Evolutionary conservation across 1,140 invertebrate genomes (phyloP).

Genomic region (Uloborus diversus): DNA sequence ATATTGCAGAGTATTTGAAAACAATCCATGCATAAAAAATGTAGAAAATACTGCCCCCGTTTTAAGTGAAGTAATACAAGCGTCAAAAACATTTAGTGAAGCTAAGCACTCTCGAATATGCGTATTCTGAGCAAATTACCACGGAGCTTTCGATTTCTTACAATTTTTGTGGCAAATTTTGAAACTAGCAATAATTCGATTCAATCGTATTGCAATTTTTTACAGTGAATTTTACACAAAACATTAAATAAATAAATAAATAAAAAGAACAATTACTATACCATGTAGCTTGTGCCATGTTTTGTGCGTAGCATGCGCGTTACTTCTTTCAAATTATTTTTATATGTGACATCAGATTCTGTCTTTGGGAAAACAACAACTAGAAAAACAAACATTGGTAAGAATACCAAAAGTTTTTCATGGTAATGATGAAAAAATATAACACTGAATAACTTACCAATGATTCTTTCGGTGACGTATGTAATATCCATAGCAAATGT

Average conservation of each 20-base stretch:
- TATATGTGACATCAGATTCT: constrained; percentile 73
- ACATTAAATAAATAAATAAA: not conserved
- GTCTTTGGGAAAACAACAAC: constrained; percentile 78
- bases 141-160: too few species aligned
- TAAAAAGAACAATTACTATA: constrained; percentile 61
- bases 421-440: too few species aligned
- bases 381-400: constrained; percentile 62
- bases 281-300: constrained; percentile 88
- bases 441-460: constrained; percentile 68
- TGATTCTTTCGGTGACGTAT: constrained; percentile 88
- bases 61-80: too few species aligned
- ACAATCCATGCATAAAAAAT: too few species aligned
- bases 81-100: too few species aligned
- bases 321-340: constrained; percentile 73
- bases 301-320: constrained; percentile 85
- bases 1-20: too few species aligned
- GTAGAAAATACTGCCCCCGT: too few species aligned
- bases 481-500: constrained; percentile 76
- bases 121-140: too few species aligned
- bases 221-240: not conserved
- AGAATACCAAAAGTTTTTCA: too few species aligned
- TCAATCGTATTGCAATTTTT: not conserved
- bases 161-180: too few species aligned
- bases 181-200: too few species aligned
- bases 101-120: too few species aligned